These are phyloP conservation scores for Meloidogyne exigua DNA, from an alignment of 1,140 invertebrate species.

Conservation along the genomic window DNA sequence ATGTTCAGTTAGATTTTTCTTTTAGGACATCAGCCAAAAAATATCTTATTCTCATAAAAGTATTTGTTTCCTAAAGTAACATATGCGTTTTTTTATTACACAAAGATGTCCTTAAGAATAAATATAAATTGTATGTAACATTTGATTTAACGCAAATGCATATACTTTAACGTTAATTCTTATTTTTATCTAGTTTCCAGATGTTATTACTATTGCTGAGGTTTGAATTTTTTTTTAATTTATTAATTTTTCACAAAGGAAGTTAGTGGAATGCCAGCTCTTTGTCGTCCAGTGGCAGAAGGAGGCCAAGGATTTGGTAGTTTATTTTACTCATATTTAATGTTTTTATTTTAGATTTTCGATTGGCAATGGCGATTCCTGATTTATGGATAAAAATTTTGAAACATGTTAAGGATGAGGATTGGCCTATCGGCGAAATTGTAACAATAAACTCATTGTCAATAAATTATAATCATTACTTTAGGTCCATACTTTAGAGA, in stretches of 20 bases:
- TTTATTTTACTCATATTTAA: slow-evolving; percentile 86
- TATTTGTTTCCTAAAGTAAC: background rate
- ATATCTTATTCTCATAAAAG: slow-evolving; percentile 46
- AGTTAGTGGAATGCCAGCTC: slow-evolving; percentile 95
- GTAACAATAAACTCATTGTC: slow-evolving; percentile 85
- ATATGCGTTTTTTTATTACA: too few relatives aligned
- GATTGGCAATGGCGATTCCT: slow-evolving; percentile 75
- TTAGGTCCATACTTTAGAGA: background rate
- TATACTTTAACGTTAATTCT: too few relatives aligned
- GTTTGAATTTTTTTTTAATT: slow-evolving; percentile 10
- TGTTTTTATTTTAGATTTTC: slow-evolving; percentile 75
- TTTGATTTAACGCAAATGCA: too few relatives aligned
- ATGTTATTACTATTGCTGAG: slow-evolving; percentile 89
- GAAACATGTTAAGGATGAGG: slow-evolving; percentile 77
- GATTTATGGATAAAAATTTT: slow-evolving; percentile 86
- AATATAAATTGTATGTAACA: too few relatives aligned
- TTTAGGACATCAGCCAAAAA: slow-evolving; percentile 69
- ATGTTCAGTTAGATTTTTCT: too few relatives aligned
- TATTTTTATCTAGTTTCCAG: slow-evolving; percentile 70
- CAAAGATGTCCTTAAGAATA: too few relatives aligned
- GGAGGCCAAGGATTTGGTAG: slow-evolving; percentile 96
- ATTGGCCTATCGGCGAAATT: slow-evolving; percentile 89
- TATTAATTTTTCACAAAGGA: slow-evolving; percentile 70
- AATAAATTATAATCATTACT: slow-evolving; percentile 70
- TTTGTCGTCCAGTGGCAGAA: slow-evolving; percentile 86